These are phyloP conservation scores for Stercorarius parasiticus DNA, from an alignment of 2,113 vertebrate species.

Conservation along the genomic window DNA sequence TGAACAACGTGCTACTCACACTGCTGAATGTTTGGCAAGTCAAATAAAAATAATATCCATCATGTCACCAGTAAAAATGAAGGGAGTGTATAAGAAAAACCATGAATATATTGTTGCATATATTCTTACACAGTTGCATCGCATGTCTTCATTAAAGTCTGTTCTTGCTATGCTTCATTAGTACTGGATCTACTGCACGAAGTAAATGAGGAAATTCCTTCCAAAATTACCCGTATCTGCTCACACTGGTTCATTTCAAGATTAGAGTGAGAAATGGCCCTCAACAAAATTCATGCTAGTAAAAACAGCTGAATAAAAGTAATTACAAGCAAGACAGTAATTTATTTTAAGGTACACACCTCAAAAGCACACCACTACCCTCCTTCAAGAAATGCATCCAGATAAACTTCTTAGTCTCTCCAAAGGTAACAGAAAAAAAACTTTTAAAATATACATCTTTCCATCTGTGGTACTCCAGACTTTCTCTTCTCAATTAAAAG, in stretches of 20 bases:
- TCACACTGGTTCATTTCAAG: neutral
- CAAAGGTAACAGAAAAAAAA: neutral
- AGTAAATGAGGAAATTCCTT: neutral
- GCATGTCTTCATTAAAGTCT: neutral
- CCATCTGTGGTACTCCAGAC: neutral
- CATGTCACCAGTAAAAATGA: neutral
- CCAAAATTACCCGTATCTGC: neutral
- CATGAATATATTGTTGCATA: neutral
- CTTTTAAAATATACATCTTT: neutral
- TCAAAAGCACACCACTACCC: neutral
- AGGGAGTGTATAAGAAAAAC: neutral
- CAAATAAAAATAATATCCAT: neutral
- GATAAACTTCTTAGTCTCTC: neutral
- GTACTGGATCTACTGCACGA: neutral
- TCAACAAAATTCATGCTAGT: neutral
- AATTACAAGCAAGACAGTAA: neutral
- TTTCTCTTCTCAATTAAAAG: neutral
- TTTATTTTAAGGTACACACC: neutral
- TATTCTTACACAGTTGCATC: neutral
- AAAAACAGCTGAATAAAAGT: neutral
- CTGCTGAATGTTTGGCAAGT: neutral
- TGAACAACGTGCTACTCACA: neutral
- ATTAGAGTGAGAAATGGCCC: neutral
- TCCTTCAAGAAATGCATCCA: neutral
- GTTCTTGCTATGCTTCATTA: neutral